Evolutionary conservation across 2,888 invertebrate species (phyloP).

Genomic region (Noctuana brunneofusca): DNA sequence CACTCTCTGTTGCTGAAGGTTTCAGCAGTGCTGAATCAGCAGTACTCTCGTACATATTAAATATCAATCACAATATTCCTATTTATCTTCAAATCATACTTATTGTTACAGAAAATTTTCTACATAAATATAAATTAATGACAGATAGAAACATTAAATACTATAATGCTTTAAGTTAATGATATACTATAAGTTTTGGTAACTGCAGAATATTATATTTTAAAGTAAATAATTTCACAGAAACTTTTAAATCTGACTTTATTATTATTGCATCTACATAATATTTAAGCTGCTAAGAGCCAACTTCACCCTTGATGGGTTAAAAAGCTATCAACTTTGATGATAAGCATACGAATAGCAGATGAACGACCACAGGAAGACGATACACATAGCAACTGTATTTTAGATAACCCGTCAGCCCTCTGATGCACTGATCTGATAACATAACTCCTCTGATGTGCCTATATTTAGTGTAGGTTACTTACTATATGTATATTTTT

Average conservation of each 20-base stretch:
- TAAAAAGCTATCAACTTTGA: constrained; percentile 3
- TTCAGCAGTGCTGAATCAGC: too few relatives aligned
- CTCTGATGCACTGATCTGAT: constrained; percentile 45
- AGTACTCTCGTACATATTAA: too few relatives aligned
- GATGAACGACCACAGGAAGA: constrained; percentile 30
- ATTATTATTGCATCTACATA: not conserved
- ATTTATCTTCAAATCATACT: too few relatives aligned
- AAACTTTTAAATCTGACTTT: too few relatives aligned
- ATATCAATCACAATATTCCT: too few relatives aligned
- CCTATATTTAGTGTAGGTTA: too few relatives aligned
- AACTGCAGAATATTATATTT: not conserved
- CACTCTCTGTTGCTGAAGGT: not conserved
- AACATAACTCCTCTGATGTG: constrained; percentile 43
- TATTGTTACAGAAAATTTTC: too few relatives aligned
- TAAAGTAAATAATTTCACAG: not conserved
- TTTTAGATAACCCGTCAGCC: constrained; percentile 55
- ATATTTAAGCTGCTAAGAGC: not conserved
- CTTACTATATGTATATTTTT: too few relatives aligned
- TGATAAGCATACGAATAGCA: not conserved
- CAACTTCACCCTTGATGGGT: not conserved
- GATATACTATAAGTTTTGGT: too few relatives aligned
- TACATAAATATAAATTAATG: too few relatives aligned
- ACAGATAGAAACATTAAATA: too few relatives aligned
- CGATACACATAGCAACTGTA: constrained; percentile 53
- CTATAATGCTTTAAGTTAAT: too few relatives aligned